A percentile compares a stretch with the other conserved stretches of the same genome.
Evolutionary conservation across 1,140 invertebrate species (phyloP).

Genomic region (Scaptomyza montana): DNA sequence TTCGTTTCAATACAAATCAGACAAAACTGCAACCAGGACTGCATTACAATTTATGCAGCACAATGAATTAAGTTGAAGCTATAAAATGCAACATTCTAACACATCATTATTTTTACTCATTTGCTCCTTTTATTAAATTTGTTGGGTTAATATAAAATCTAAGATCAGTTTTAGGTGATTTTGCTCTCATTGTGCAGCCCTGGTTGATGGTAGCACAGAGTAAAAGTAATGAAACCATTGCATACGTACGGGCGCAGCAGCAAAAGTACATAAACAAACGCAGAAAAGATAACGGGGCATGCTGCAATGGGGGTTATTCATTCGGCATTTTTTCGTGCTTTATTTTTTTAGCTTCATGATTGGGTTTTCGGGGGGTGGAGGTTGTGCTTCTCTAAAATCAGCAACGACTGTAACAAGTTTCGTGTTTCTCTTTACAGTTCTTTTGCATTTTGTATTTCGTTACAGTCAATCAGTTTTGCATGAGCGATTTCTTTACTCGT

Average conservation of each 20-base stretch:
- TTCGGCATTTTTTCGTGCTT: not conserved
- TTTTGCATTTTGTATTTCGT: conserved; percentile 62
- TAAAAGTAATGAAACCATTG: conserved; percentile 70
- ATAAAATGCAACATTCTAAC: no score
- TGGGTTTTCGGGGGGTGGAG: conserved; percentile 3
- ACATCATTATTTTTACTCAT: not conserved
- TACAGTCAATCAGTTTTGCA: conserved; percentile 81
- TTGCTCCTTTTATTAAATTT: no score
- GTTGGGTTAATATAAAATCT: no score
- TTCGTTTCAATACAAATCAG: conserved; percentile 80
- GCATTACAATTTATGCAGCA: not conserved
- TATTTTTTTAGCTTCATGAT: not conserved
- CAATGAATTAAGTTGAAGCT: not conserved
- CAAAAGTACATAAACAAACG: conserved; percentile 67
- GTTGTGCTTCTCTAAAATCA: conserved; percentile 64
- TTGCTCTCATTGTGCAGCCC: conserved; percentile 12
- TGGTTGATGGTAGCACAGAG: conserved; percentile 31
- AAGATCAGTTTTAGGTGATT: not conserved
- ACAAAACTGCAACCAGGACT: conserved; percentile 42
- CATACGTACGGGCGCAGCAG: conserved; percentile 50
- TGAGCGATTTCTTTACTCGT: conserved; percentile 81
- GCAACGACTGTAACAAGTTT: conserved; percentile 77
- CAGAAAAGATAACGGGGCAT: conserved; percentile 62
- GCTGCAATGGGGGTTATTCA: conserved; percentile 13
- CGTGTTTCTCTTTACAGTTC: conserved; percentile 77